Percentiles rank a stretch among this genome's conserved stretches.
phyloP scores from a whole-genome alignment of 2,888 invertebrate genomes.

The Lepidocyrtoides sp. region DNA sequence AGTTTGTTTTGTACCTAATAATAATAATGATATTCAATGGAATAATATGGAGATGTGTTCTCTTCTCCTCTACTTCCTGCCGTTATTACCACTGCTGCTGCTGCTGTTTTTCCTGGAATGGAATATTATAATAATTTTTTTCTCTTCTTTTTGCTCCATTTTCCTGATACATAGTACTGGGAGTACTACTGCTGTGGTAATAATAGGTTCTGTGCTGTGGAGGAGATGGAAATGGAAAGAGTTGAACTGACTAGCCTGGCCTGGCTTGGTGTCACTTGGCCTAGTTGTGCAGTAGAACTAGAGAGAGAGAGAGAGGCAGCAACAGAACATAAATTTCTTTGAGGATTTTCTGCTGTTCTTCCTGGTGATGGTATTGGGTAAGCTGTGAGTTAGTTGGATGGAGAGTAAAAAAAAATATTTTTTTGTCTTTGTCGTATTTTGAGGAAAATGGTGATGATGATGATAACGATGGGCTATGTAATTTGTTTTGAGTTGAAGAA shows the following conservation, averaged over 20 bases:
- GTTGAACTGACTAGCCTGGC: neutral
- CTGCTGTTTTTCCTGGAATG: neutral
- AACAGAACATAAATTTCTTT: neutral
- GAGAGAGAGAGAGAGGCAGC: neutral
- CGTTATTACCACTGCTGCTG: neutral
- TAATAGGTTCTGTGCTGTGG: too few species aligned
- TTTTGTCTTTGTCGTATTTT: neutral
- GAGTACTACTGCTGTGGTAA: neutral
- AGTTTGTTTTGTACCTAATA: neutral
- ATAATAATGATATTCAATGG: neutral
- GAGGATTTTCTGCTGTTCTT: neutral
- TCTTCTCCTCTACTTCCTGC: neutral
- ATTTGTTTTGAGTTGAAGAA: neutral
- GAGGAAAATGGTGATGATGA: neutral
- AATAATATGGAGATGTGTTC: slow-evolving; percentile 13
- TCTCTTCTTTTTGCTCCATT: neutral
- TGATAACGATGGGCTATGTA: slow-evolving; percentile 4
- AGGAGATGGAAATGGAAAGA: neutral
- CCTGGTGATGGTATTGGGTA: neutral
- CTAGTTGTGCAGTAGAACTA: too few species aligned
- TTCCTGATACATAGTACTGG: too few species aligned
- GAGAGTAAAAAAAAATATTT: neutral
- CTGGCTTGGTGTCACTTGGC: neutral
- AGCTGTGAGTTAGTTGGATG: neutral
- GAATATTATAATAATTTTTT: neutral